Conservation (phyloP, 2,797 vertebrate genomes). For the Urophycis tenuis region DNA sequence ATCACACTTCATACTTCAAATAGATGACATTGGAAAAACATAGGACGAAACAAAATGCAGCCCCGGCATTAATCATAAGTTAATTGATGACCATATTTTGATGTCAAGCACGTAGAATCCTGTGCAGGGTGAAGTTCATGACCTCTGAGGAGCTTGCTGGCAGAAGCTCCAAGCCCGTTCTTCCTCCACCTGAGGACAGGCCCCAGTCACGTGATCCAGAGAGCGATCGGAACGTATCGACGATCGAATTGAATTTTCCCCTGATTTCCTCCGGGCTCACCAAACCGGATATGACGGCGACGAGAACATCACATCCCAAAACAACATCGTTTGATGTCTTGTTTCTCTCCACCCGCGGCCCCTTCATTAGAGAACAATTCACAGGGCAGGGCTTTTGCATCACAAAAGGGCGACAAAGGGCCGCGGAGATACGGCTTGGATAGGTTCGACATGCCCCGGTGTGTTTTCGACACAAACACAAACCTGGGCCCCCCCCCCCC, state of each 20-base stretch:
- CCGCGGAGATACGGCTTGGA: constrained; percentile 27
- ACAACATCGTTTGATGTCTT: neutral
- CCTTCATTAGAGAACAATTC: neutral
- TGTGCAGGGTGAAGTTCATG: neutral
- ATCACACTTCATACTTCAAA: neutral
- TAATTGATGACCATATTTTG: neutral
- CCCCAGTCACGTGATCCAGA: neutral
- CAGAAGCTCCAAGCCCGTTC: too few species aligned
- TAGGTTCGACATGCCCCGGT: constrained; percentile 23
- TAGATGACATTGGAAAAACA: neutral
- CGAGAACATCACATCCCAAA: neutral
- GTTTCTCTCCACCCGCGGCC: constrained; percentile 14
- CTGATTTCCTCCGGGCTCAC: neutral
- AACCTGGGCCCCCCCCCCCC: constrained; percentile 1
- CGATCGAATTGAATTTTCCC: neutral
- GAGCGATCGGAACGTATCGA: neutral
- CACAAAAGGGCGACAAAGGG: constrained; percentile 25
- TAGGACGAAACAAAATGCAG: neutral
- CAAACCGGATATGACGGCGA: neutral
- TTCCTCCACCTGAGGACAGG: neutral
- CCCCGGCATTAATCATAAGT: neutral
- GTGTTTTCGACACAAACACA: too few species aligned
- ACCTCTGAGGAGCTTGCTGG: neutral
- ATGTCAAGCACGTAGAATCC: neutral
- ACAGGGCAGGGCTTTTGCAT: constrained; percentile 24